These are phyloP conservation scores for Threskiornis aethiopicus DNA, from an alignment of 2,797 vertebrate species.

Conservation along the genomic window DNA sequence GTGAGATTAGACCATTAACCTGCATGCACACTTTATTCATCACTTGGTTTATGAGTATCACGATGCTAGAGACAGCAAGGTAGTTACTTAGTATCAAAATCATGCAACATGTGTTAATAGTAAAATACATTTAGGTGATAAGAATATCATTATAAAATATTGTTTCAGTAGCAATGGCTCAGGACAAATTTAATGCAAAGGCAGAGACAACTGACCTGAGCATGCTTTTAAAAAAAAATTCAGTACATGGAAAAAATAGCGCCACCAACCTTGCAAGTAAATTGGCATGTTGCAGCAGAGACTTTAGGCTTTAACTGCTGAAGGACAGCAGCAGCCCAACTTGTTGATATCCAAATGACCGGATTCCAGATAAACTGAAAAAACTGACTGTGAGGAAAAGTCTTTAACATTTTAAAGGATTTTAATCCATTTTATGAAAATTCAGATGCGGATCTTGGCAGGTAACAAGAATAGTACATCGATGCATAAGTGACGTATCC, in stretches of 20 bases:
- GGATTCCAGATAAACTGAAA: slow-evolving; percentile 84
- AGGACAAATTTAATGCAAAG: slow-evolving; percentile 96
- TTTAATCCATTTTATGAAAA: slow-evolving; percentile 43
- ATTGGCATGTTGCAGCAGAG: slow-evolving; percentile 84
- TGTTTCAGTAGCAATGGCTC: slow-evolving; percentile 86
- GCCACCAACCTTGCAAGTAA: slow-evolving; percentile 95
- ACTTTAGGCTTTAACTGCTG: slow-evolving; percentile 82
- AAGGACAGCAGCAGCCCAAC: slow-evolving; percentile 80
- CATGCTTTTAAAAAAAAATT: slow-evolving; percentile 80
- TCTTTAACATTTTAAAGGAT: slow-evolving; percentile 75
- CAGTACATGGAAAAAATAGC: slow-evolving; percentile 88
- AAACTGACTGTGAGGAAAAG: slow-evolving; percentile 78
- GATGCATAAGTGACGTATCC: background rate
- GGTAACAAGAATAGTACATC: background rate
- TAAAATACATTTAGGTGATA: slow-evolving; percentile 59
- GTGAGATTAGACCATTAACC: slow-evolving; percentile 80
- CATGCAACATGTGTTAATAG: slow-evolving; percentile 78
- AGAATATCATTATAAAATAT: slow-evolving; percentile 99
- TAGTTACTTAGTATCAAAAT: slow-evolving; percentile 59
- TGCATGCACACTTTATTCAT: slow-evolving; percentile 69
- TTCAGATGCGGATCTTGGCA: slow-evolving; percentile 32
- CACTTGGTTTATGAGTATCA: slow-evolving; percentile 41
- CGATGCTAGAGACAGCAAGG: slow-evolving; percentile 25
- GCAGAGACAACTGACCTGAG: slow-evolving; percentile 93
- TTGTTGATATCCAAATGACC: slow-evolving; percentile 86